These are phyloP conservation scores for Melitaea athalia DNA, from an alignment of 2,888 invertebrate genomes.

Conservation along the genomic window DNA sequence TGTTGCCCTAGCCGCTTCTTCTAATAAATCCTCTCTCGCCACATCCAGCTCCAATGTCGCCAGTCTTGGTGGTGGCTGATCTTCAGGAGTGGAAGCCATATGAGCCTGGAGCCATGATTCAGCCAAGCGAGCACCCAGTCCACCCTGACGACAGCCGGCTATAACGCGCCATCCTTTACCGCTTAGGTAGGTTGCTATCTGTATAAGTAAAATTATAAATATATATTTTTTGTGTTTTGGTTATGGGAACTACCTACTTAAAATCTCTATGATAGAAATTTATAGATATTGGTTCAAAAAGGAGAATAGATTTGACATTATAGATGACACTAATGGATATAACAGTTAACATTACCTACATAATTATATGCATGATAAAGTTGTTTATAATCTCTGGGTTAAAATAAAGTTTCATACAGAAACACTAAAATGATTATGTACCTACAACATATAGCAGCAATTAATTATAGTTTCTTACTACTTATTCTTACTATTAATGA, in stretches of 20 bases:
- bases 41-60: slow-evolving; percentile 89
- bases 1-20: slow-evolving; percentile 89
- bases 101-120: slow-evolving; percentile 82
- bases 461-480: no score
- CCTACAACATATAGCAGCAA: no score
- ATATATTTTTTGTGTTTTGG: background rate
- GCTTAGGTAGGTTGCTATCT: slow-evolving; percentile 87
- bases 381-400: no score
- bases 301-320: background rate
- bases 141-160: slow-evolving; percentile 86
- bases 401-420: no score
- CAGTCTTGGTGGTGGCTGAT: slow-evolving; percentile 78
- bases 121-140: slow-evolving; percentile 83
- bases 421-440: no score
- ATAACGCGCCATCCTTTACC: slow-evolving; percentile 89
- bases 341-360: no score
- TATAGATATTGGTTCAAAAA: background rate
- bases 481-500: no score
- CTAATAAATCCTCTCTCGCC: slow-evolving; percentile 89
- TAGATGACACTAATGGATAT: background rate
- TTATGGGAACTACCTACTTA: background rate
- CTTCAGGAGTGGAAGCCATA: slow-evolving; percentile 75
- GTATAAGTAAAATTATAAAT: slow-evolving; percentile 35
- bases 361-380: no score
- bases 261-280: background rate